Base-by-base conservation (phyloP, 2,888 invertebrate genomes). In the Flexamia atlantica region DNA sequence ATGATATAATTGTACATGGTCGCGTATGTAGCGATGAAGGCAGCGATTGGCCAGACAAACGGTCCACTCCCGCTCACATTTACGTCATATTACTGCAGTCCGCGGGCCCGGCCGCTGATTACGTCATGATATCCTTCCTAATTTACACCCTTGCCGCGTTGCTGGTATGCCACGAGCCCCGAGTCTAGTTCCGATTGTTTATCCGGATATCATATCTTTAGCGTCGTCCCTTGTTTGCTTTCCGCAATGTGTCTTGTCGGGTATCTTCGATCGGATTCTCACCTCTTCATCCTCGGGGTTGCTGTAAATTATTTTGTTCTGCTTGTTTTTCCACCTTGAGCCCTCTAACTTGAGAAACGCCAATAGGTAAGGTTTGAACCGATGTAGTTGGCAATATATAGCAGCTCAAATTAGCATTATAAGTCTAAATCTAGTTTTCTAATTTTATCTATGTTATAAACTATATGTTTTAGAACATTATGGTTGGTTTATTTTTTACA, bases 131-230 rank as follows among this genome's bases (percentile, higher is more conserved):
- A 76, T 14, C 50, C 76, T 50, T 76, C 40, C 76, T 76, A 76
- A 76, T 76, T 76, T 76, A 76, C 76, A 23, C 76, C 76, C 76
- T 46, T 10, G 25, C 23, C 76, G 36, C 36, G 17, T 28, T 10
- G 23, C 50, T 76, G 76, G 76, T 76, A 76, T 76, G 76, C 76
- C 76, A 76, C 76, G 28, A 76, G 72, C 50, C 46, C 14, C 76
- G 76, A n/a, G 76, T 12, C 76, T 76, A 76, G 76, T 76, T 76
- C 76, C 76, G 76, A 76, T 76, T 76, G 23, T 76, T 76, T 76
- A 76, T 76, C 76, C 76, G 76, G 46, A 28, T 42, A 40, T 76
- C 40, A 76, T 76, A 76, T 76, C 76, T 36, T 50, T 10, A 40
- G 50, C 46, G 42, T 30, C 28, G 72, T 76, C 46, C 50, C 46